Conservation (phyloP, 92 coral and sea anemone species). For the Epizoanthus fatuus region DNA sequence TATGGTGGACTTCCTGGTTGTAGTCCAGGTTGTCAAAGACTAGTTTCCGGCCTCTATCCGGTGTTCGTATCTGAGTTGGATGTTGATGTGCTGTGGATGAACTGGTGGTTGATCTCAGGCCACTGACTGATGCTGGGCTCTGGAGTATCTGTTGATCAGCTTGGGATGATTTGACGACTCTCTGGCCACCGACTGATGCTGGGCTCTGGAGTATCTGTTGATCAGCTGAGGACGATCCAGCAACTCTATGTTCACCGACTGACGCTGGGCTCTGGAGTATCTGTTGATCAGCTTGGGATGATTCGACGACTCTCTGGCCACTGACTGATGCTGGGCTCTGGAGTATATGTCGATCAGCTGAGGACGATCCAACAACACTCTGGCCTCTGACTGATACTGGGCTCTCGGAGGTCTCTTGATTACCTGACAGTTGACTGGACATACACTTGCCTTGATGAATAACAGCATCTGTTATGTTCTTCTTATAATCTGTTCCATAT, state of each 20-base stretch:
- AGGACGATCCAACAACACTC: not conserved
- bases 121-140: not conserved
- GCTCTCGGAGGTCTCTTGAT: not conserved
- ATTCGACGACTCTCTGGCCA: not conserved
- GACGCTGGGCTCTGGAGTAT: too few species aligned
- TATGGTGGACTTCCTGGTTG: slow-evolving; percentile 48
- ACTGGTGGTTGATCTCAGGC: not conserved
- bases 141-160: too few species aligned
- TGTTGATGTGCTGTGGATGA: too few species aligned
- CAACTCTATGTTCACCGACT: not conserved
- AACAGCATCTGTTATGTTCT: slow-evolving; percentile 68
- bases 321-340: too few species aligned
- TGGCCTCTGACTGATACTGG: slow-evolving; percentile 1
- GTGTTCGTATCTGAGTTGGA: too few species aligned
- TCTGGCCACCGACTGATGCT: not conserved
- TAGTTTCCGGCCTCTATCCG: slow-evolving; percentile 5
- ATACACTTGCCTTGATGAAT: slow-evolving; percentile 65
- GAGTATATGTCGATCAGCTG: too few species aligned
- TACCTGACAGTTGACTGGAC: slow-evolving; percentile 26
- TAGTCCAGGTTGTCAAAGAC: slow-evolving; percentile 49
- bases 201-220: too few species aligned
- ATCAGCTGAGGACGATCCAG: too few species aligned
- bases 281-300: too few species aligned
- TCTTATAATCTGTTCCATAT: slow-evolving; percentile 69
- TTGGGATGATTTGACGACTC: too few species aligned